Conservation (phyloP, 2,888 invertebrate species). For the Keiferia lycopersicella region DNA sequence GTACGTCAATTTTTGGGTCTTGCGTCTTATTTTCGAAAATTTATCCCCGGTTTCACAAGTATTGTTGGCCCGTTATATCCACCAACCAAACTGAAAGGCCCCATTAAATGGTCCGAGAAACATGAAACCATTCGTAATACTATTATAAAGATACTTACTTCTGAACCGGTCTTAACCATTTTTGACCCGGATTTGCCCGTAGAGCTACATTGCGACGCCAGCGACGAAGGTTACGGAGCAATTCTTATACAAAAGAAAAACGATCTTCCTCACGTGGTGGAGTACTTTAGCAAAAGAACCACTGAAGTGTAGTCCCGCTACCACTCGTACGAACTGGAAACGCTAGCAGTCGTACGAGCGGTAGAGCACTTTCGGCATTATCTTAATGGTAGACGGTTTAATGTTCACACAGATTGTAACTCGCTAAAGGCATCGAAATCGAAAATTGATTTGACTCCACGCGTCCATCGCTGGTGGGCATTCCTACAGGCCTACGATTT, state of each 20-base stretch:
- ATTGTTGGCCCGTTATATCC: conserved; percentile 4
- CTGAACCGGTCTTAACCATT: conserved; percentile 15
- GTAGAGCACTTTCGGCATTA: conserved; percentile 30
- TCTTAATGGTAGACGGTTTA: conserved; percentile 29
- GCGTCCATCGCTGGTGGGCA: too few relatives aligned
- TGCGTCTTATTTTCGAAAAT: conserved; percentile 17
- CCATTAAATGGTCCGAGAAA: neutral
- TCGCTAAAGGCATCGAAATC: conserved; percentile 18
- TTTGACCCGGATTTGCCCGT: conserved; percentile 9
- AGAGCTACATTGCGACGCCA: conserved; percentile 13
- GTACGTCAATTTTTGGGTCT: conserved; percentile 14
- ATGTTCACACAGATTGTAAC: conserved; percentile 21
- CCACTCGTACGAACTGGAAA: conserved; percentile 35
- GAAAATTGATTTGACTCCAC: conserved; percentile 22
- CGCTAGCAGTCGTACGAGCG: conserved; percentile 32
- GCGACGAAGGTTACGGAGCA: conserved; percentile 6
- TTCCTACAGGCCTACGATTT: conserved; percentile 32
- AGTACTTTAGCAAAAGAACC: conserved; percentile 10
- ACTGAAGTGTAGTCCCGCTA: conserved; percentile 31
- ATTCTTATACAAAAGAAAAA: conserved; percentile 11
- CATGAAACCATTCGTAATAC: conserved; percentile 3
- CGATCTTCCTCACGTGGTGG: too few relatives aligned
- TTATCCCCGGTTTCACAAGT: conserved; percentile 8
- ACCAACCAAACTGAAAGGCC: too few relatives aligned
- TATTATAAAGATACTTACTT: conserved; percentile 2